Conservation (phyloP, 2,113 vertebrate genomes). For the Rhabdomys dilectus region DNA sequence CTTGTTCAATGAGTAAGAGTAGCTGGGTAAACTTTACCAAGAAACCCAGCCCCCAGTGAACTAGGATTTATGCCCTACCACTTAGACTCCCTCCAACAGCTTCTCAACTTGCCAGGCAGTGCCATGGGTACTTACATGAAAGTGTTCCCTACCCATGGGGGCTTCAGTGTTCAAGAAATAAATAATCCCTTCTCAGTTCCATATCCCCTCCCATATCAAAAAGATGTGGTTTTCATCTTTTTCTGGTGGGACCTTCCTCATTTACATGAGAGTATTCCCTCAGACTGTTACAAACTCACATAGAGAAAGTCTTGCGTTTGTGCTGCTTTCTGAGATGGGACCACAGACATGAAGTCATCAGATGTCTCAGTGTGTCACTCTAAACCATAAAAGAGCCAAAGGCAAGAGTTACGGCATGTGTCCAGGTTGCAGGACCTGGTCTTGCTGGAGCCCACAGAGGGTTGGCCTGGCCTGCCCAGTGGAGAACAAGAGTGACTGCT, state of each 20-base stretch:
- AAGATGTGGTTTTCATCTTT: not conserved
- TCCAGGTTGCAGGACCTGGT: not conserved
- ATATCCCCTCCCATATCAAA: too few species aligned
- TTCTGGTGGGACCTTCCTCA: not conserved
- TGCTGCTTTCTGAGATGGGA: not conserved
- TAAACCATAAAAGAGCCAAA: not conserved
- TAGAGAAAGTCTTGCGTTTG: not conserved
- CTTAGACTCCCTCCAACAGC: not conserved
- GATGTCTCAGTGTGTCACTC: not conserved
- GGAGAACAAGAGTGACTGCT: not conserved
- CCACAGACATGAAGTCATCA: not conserved
- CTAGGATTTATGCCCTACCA: not conserved
- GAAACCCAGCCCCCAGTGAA: not conserved
- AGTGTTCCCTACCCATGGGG: not conserved
- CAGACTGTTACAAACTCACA: not conserved
- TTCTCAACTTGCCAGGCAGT: not conserved
- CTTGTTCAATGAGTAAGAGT: not conserved
- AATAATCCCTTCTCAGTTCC: not conserved
- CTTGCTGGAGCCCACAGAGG: not conserved
- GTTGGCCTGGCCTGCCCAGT: not conserved
- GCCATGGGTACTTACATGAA: not conserved
- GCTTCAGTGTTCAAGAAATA: not conserved
- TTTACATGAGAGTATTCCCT: not conserved
- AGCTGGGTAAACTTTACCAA: not conserved
- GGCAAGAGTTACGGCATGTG: not conserved